Evolutionary conservation across 2,888 invertebrate species (phyloP).

Genomic region (Cynaeus angustus): DNA sequence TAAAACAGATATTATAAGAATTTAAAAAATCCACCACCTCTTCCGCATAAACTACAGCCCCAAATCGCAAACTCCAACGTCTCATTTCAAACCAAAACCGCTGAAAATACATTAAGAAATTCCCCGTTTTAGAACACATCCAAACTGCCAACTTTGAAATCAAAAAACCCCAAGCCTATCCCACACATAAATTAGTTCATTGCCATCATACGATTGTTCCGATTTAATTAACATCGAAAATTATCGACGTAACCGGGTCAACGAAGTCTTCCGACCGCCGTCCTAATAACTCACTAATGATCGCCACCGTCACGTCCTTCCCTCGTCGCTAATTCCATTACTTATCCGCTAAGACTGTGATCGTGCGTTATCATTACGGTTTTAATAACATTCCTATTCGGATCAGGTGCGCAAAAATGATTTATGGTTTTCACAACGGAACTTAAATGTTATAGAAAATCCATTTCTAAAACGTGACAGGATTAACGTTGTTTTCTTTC

Average conservation of each 20-base stretch:
- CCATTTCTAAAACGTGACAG: conserved; percentile 53
- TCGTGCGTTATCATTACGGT: conserved; percentile 8
- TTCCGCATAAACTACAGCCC: no score
- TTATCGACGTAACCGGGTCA: conserved; percentile 19
- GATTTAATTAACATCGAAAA: conserved; percentile 27
- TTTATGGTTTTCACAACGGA: conserved; percentile 48
- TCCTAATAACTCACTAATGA: conserved; percentile 16
- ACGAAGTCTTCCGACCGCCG: conserved; percentile 1
- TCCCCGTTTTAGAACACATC: background rate
- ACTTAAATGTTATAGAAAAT: conserved; percentile 54
- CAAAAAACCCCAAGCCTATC: background rate
- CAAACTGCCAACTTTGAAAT: background rate
- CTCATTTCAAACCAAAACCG: no score
- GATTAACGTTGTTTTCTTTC: conserved; percentile 60
- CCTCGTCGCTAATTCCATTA: conserved; percentile 4
- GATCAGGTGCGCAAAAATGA: conserved; percentile 43
- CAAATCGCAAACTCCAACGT: no score
- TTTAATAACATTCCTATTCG: conserved; percentile 30
- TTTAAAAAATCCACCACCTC: no score
- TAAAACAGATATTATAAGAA: no score
- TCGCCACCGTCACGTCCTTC: conserved; percentile 2
- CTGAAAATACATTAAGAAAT: background rate
- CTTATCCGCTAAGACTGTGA: background rate
- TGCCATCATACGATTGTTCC: conserved; percentile 12
- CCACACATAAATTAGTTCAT: conserved; percentile 7